A percentile compares a stretch with the other conserved stretches of the same genome.
Evolutionary conservation across 2,797 vertebrate genomes (phyloP).

Genomic region (Smutsia temminckii): DNA sequence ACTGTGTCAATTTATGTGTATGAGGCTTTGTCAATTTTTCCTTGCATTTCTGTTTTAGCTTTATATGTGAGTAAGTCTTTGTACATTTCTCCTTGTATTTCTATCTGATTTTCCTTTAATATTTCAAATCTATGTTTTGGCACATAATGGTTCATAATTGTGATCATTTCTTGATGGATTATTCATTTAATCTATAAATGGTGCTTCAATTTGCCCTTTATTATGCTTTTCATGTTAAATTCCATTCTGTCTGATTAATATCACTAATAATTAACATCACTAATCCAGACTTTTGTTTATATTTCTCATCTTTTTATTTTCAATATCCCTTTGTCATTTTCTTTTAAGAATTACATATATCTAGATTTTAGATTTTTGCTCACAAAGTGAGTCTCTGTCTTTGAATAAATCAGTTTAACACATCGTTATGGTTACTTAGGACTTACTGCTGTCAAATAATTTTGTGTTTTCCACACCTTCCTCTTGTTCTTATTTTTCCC

Average conservation of each 20-base stretch:
- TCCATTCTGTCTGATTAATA: neutral
- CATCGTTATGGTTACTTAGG: neutral
- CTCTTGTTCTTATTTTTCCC: neutral
- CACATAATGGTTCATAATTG: neutral
- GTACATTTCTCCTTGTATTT: neutral
- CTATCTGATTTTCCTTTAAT: neutral
- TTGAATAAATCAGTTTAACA: neutral
- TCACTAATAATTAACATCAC: neutral
- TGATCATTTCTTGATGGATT: neutral
- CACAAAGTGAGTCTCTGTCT: neutral
- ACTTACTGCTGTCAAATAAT: neutral
- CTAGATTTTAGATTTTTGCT: neutral
- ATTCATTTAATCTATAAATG: neutral
- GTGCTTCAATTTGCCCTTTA: neutral
- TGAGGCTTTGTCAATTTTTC: neutral
- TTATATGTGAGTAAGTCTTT: neutral
- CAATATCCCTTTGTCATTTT: neutral
- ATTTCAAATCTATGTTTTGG: neutral
- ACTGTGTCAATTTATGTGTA: neutral
- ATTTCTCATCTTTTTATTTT: neutral
- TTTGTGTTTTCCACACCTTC: neutral
- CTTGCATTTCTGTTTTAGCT: neutral
- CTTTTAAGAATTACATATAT: neutral
- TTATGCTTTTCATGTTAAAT: neutral
- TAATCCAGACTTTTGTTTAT: neutral